These are phyloP conservation scores for Lasioglossum pauxillum DNA, from an alignment of 2,888 invertebrate species.

Conservation along the genomic window DNA sequence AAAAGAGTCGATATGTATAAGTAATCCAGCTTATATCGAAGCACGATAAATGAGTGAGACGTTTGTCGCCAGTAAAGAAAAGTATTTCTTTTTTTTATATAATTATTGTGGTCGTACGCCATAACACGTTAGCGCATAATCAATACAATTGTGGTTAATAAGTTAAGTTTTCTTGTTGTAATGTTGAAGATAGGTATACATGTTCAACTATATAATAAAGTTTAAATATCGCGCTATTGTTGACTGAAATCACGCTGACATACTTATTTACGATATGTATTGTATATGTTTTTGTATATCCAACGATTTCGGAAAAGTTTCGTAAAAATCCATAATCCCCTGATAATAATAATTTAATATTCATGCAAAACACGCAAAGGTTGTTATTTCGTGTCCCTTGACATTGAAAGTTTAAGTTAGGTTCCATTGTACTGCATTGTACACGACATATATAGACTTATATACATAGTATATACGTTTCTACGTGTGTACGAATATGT, in stretches of 20 bases:
- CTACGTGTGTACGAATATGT: background rate
- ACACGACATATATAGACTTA: background rate
- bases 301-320: slow-evolving; percentile 5
- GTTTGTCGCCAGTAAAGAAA: slow-evolving; percentile 52
- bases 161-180: slow-evolving; percentile 44
- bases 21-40: slow-evolving; percentile 51
- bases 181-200: slow-evolving; percentile 39
- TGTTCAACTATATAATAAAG: slow-evolving; percentile 45
- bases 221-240: slow-evolving; percentile 38
- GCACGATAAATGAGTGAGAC: slow-evolving; percentile 40
- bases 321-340: background rate
- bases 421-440: background rate
- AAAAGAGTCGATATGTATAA: slow-evolving; percentile 14
- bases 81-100: slow-evolving; percentile 35
- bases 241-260: slow-evolving; percentile 26
- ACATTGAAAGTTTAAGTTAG: background rate
- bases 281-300: slow-evolving; percentile 12
- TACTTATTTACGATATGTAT: slow-evolving; percentile 11
- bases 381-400: slow-evolving; percentile 8
- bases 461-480: background rate
- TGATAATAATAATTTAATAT: slow-evolving; percentile 25
- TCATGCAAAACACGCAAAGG: background rate
- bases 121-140: slow-evolving; percentile 33
- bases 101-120: slow-evolving; percentile 17
- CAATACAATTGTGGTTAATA: slow-evolving; percentile 35